Evolutionary conservation across 2,797 vertebrate genomes (phyloP).

Genomic region (Malacoctenus gilli): DNA sequence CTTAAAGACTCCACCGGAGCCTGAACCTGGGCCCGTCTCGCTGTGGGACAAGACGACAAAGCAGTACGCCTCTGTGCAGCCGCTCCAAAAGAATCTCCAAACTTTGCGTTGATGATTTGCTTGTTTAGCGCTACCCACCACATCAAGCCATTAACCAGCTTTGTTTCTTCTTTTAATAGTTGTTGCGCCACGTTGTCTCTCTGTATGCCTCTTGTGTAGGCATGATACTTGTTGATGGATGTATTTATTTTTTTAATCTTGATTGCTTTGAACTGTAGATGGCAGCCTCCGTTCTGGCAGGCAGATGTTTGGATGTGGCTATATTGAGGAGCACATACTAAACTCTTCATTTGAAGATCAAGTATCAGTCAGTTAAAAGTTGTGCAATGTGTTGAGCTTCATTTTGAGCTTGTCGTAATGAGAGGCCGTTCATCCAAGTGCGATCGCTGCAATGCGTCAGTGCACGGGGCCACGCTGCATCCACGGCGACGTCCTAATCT

Average conservation of each 20-base stretch:
- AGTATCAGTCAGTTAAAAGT: background rate
- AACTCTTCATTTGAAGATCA: background rate
- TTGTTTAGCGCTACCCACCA: background rate
- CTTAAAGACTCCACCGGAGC: too few relatives aligned
- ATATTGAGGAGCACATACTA: background rate
- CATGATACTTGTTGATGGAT: constrained; percentile 23
- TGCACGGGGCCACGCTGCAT: constrained; percentile 28
- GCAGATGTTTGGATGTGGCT: constrained; percentile 6
- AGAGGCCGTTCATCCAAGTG: constrained; percentile 3
- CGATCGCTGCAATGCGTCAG: constrained; percentile 12
- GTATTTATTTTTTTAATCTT: constrained; percentile 2
- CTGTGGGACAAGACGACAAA: too few relatives aligned
- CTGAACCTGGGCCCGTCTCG: too few relatives aligned
- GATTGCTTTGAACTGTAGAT: constrained; percentile 57
- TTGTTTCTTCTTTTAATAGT: constrained; percentile 11
- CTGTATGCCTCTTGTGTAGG: background rate
- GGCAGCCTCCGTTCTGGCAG: constrained; percentile 59
- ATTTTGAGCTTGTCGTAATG: constrained; percentile 12
- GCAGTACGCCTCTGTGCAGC: too few relatives aligned
- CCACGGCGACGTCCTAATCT: constrained; percentile 41
- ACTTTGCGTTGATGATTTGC: constrained; percentile 1
- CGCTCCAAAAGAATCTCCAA: constrained; percentile 8
- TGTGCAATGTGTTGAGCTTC: background rate
- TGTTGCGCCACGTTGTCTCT: background rate
- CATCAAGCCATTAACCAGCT: constrained; percentile 22